phyloP scores from a whole-genome alignment of 2,888 invertebrate species.

The Apamea monoglypha region DNA sequence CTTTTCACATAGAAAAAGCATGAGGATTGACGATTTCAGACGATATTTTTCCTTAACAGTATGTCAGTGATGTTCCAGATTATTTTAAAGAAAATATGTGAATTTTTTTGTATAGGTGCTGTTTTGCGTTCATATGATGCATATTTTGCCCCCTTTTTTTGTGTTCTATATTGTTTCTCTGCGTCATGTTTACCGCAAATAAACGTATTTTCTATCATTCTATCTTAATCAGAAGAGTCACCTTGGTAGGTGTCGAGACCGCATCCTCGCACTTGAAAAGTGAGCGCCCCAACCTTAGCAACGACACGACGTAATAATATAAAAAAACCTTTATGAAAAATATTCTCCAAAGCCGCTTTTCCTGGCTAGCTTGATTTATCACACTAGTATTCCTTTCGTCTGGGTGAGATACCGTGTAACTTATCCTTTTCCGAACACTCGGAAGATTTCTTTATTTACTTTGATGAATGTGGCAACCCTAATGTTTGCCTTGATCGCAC shows the following conservation, averaged over 20 bases:
- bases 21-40: background rate
- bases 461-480: constrained; percentile 46
- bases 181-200: too few relatives aligned
- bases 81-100: background rate
- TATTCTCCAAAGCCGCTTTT: background rate
- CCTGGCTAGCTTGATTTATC: constrained; percentile 19
- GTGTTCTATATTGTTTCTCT: too few relatives aligned
- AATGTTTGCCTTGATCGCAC: constrained; percentile 15
- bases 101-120: too few relatives aligned
- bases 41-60: background rate
- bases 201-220: too few relatives aligned
- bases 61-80: background rate
- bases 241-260: background rate
- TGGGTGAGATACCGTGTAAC: constrained; percentile 13
- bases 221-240: background rate
- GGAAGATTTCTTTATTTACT: constrained; percentile 19
- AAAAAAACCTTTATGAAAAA: background rate
- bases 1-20: background rate
- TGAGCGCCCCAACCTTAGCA: background rate
- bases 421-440: constrained; percentile 19
- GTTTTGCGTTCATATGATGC: too few relatives aligned
- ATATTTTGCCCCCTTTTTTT: too few relatives aligned
- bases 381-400: constrained; percentile 1
- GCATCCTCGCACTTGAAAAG: background rate
- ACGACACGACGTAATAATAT: background rate